Evolutionary conservation across 2,113 vertebrate genomes (phyloP).

Genomic region (Otocyon megalotis): DNA sequence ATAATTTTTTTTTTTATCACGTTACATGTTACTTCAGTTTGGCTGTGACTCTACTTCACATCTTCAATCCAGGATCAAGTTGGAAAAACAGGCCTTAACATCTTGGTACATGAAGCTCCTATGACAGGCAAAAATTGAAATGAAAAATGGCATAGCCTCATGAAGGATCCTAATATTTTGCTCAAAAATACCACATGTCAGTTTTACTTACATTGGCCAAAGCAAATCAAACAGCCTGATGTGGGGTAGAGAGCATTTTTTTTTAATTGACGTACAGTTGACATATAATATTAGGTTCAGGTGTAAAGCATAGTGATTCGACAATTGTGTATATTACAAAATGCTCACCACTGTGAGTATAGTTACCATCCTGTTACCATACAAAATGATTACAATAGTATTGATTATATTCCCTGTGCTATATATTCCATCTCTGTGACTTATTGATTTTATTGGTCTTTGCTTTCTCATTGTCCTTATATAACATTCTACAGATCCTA

Average conservation of each 20-base stretch:
- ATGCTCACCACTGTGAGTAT: background rate
- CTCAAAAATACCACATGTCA: background rate
- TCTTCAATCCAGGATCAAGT: background rate
- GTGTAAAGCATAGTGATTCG: background rate
- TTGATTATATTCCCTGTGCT: background rate
- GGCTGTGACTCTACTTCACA: background rate
- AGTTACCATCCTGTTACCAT: background rate
- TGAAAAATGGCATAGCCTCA: background rate
- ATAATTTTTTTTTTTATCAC: background rate
- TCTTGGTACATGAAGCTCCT: background rate
- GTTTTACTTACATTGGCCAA: background rate
- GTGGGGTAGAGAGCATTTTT: background rate
- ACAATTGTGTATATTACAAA: background rate
- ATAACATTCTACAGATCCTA: background rate
- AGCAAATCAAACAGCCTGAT: background rate
- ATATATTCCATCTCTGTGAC: background rate
- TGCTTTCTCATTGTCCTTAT: background rate
- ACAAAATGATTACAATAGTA: background rate
- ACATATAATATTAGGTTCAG: background rate
- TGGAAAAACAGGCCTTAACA: background rate
- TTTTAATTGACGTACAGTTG: background rate
- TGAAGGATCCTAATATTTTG: background rate
- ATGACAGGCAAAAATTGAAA: conserved; percentile 1
- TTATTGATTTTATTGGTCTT: background rate
- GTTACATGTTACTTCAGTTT: background rate